phyloP scores from a whole-genome alignment of 2,888 invertebrate species.

The Acleris sparsana region DNA sequence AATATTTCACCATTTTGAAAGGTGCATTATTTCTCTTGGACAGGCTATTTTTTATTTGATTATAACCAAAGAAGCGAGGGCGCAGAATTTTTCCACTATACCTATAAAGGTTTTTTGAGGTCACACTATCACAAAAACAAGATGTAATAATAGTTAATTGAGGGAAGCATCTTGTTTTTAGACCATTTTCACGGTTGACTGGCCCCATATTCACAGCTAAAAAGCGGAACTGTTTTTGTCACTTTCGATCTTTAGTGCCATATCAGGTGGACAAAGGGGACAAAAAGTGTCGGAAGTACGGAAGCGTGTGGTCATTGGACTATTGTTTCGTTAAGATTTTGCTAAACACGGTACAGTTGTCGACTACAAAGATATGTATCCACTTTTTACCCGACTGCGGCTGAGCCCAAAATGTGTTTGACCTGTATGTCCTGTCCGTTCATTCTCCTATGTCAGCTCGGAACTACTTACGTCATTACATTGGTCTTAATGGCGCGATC shows the following conservation, averaged over 20 bases:
- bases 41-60: too few relatives aligned
- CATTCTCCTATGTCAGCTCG: too few relatives aligned
- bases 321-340: background rate
- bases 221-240: slow-evolving; percentile 16
- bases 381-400: too few relatives aligned
- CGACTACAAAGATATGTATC: too few relatives aligned
- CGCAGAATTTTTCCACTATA: background rate
- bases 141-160: background rate
- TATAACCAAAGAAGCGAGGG: too few relatives aligned
- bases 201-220: slow-evolving; percentile 5
- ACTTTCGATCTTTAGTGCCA: slow-evolving; percentile 6
- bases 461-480: too few relatives aligned
- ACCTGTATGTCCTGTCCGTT: too few relatives aligned
- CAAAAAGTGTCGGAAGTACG: slow-evolving; percentile 20
- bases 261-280: slow-evolving; percentile 2
- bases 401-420: too few relatives aligned
- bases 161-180: slow-evolving; percentile 6
- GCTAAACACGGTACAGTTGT: background rate
- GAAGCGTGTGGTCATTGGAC: slow-evolving; percentile 16
- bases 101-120: background rate
- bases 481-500: too few relatives aligned
- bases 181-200: slow-evolving; percentile 18
- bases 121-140: background rate
- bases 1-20: too few relatives aligned
- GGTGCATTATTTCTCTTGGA: too few relatives aligned